Percentiles rank a stretch among this genome's conserved stretches.
phyloP scores from a whole-genome alignment of 2,888 invertebrate genomes.

The Cheilosia scutellata region DNA sequence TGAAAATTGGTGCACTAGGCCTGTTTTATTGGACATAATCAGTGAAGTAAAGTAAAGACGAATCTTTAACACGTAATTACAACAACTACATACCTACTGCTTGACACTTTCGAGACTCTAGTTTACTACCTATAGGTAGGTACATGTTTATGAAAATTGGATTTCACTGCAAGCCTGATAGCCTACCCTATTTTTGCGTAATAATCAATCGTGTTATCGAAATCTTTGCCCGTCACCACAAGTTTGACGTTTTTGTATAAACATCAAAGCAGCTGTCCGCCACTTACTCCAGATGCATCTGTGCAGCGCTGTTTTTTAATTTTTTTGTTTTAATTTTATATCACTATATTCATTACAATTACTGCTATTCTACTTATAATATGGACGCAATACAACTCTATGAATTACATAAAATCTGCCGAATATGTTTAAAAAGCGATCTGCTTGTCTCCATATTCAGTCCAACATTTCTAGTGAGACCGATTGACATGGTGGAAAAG shows the following conservation, averaged over 20 bases:
- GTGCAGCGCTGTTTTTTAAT: constrained; percentile 57
- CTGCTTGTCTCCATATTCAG: constrained; percentile 79
- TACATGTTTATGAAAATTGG: no score
- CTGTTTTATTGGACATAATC: no score
- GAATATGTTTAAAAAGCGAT: constrained; percentile 80
- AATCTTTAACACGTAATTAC: no score
- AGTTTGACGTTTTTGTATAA: constrained; percentile 54
- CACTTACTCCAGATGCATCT: constrained; percentile 51
- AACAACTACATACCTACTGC: no score
- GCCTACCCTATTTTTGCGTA: background rate
- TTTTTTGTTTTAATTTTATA: constrained; percentile 32
- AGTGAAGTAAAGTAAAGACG: no score
- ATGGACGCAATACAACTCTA: constrained; percentile 72
- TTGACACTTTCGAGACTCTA: no score
- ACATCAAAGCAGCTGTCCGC: constrained; percentile 69
- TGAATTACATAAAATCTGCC: constrained; percentile 79
- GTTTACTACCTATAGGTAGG: no score
- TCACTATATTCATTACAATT: constrained; percentile 29
- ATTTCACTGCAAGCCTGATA: no score
- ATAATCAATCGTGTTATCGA: constrained; percentile 4
- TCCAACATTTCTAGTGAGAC: constrained; percentile 79
- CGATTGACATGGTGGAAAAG: constrained; percentile 80
- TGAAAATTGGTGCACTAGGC: no score
- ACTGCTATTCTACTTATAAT: constrained; percentile 27
- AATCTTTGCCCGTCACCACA: constrained; percentile 19